phyloP scores from a whole-genome alignment of 2,888 invertebrate genomes.

The Scelioninae gen. 1 region DNA sequence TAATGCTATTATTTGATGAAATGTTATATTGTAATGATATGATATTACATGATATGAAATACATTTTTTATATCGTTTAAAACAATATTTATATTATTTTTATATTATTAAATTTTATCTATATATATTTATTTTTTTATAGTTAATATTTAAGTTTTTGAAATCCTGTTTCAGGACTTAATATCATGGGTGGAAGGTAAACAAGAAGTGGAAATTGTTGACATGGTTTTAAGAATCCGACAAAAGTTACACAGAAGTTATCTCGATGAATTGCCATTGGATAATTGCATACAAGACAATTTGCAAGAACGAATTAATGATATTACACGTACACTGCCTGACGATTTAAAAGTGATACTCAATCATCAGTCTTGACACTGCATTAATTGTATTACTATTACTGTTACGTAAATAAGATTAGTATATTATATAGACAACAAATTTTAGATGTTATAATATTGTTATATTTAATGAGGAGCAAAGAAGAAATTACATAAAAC shows the following conservation, averaged over 20 bases:
- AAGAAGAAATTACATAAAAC: too few species aligned
- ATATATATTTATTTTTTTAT: too few species aligned
- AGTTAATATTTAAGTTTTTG: too few species aligned
- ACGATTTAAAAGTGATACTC: conserved; percentile 93
- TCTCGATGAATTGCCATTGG: conserved; percentile 86
- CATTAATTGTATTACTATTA: conserved; percentile 53
- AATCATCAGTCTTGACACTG: conserved; percentile 85
- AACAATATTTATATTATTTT: too few species aligned
- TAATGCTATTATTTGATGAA: too few species aligned
- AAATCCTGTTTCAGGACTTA: conserved; percentile 91
- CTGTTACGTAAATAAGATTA: conserved; percentile 48
- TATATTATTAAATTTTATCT: too few species aligned
- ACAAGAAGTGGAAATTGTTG: conserved; percentile 98
- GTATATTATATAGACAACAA: conserved; percentile 12
- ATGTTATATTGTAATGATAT: too few species aligned
- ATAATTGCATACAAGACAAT: conserved; percentile 88
- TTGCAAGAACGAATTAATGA: conserved; percentile 90
- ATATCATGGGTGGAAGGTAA: conserved; percentile 95
- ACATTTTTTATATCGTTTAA: too few species aligned
- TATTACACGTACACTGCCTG: conserved; percentile 92
- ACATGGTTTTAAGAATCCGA: conserved; percentile 96
- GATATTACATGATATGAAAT: too few species aligned
- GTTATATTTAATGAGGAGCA: conserved; percentile 34
- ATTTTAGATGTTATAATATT: conserved; percentile 30
- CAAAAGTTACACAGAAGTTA: conserved; percentile 91